Conservation (phyloP, 2,888 invertebrate genomes). For the Drosophila rubida region DNA sequence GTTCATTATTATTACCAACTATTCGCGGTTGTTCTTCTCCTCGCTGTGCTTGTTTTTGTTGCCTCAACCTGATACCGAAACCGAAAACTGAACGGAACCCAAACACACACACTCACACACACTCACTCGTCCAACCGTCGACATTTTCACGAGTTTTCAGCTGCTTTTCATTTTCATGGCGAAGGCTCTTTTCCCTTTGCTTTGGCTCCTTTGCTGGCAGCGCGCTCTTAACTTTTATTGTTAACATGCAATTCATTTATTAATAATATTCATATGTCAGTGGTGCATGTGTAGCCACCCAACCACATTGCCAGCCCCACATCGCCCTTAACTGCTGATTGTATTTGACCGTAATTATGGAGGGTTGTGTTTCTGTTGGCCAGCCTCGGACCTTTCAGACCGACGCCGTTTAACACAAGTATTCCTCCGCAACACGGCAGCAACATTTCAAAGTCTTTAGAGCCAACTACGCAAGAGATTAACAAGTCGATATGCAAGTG, state of each 20-base stretch:
- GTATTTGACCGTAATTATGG: slow-evolving; percentile 5
- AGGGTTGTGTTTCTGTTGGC: slow-evolving; percentile 28
- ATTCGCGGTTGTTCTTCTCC: slow-evolving; percentile 60
- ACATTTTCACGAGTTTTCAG: slow-evolving; percentile 66
- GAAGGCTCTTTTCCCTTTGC: slow-evolving; percentile 55
- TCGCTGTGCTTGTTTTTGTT: slow-evolving; percentile 28
- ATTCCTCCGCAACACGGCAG: neutral
- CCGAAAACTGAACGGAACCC: slow-evolving; percentile 65
- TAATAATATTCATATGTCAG: slow-evolving; percentile 73
- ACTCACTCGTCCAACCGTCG: slow-evolving; percentile 21
- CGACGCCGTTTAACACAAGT: slow-evolving; percentile 1
- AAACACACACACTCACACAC: slow-evolving; percentile 27
- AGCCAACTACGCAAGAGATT: neutral
- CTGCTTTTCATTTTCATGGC: slow-evolving; percentile 69
- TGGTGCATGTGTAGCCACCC: slow-evolving; percentile 42
- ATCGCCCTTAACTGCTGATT: neutral
- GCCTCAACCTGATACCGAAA: slow-evolving; percentile 72
- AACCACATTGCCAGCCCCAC: neutral
- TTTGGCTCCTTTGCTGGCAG: slow-evolving; percentile 51
- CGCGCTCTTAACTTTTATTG: slow-evolving; percentile 72
- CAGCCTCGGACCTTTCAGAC: slow-evolving; percentile 14
- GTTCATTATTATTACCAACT: slow-evolving; percentile 77
- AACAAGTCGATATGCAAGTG: neutral
- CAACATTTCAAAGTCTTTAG: slow-evolving; percentile 1
- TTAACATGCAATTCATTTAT: slow-evolving; percentile 79